Evolutionary conservation across 2,113 vertebrate genomes (phyloP).

Genomic region (Promerops cafer): DNA sequence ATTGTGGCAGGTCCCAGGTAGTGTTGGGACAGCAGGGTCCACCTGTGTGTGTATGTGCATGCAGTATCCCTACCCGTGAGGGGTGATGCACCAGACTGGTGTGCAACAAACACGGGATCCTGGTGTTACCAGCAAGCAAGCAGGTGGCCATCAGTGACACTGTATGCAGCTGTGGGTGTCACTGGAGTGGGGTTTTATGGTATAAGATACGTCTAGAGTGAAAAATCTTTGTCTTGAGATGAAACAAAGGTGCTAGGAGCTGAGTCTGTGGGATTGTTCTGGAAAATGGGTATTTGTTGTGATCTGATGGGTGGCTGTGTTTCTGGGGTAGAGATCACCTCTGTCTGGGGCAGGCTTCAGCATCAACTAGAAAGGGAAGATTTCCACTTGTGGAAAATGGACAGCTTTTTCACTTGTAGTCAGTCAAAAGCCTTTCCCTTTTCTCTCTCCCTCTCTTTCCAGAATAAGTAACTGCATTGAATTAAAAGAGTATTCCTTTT

Average conservation of each 20-base stretch:
- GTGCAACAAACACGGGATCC: accelerated
- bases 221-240: neutral
- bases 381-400: neutral
- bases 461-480: neutral
- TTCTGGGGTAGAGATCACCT: neutral
- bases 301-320: neutral
- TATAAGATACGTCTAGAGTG: neutral
- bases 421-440: neutral
- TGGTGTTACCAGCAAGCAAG: accelerated
- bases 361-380: neutral
- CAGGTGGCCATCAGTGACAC: accelerated
- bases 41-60: accelerated
- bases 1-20: neutral
- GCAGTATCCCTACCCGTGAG: accelerated
- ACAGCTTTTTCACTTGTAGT: neutral
- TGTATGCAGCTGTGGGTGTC: neutral
- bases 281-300: neutral
- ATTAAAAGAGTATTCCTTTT: neutral
- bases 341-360: neutral
- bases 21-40: accelerated
- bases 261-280: neutral
- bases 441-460: neutral
- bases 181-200: neutral
- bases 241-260: neutral
- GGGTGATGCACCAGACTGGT: neutral